Conservation (phyloP, 2,113 vertebrate genomes). For the Furnarius figulus region DNA sequence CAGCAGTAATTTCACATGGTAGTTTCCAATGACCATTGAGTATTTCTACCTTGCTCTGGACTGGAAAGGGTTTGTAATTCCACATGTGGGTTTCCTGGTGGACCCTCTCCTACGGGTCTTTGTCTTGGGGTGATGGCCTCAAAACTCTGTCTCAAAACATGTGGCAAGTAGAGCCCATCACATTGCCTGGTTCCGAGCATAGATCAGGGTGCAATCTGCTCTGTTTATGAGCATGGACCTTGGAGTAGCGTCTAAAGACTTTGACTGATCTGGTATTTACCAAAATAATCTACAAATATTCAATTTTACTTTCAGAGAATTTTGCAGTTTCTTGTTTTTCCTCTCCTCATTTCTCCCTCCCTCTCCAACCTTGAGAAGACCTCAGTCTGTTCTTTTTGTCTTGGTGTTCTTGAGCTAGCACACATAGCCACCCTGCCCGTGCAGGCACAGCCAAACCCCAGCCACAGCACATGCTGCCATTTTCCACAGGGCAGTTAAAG, state of each 20-base stretch:
- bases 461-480: neutral
- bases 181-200: rapidly evolving
- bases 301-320: neutral
- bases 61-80: neutral
- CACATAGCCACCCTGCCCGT: neutral
- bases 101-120: neutral
- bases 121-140: neutral
- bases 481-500: neutral
- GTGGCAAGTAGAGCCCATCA: rapidly evolving
- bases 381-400: neutral
- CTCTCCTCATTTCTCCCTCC: neutral
- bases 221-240: neutral
- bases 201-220: neutral
- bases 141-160: neutral
- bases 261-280: neutral
- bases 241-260: neutral
- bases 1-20: neutral
- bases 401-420: neutral
- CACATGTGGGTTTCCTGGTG: neutral
- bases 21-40: neutral
- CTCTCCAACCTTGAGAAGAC: neutral
- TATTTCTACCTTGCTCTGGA: neutral
- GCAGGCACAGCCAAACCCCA: neutral
- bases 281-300: neutral
- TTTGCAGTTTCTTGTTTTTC: neutral